Evolutionary conservation across 2,888 invertebrate species (phyloP), one percentile per base, ranked within the genome.

Genomic region (Melinaea marsaeus): DNA sequence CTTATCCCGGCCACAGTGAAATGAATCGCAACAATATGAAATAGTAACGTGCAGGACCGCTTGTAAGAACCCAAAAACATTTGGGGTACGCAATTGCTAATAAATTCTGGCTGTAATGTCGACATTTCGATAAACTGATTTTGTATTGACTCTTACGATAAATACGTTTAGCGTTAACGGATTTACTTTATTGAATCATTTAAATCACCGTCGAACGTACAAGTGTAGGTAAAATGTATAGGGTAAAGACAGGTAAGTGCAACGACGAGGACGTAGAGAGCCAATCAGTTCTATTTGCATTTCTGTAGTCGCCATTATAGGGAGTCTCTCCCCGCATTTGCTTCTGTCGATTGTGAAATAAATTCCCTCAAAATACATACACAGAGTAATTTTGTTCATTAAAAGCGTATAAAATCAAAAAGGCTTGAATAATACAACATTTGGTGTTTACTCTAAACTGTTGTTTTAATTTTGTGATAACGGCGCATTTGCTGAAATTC

Each of bases 201-300:
- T 66, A 61, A 69, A 65, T 65, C 64, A 67, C 60, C 62, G 57
- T 60, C 47, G 60, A 63, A 65, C 60, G 48, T 69, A 68, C 66
- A 68, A 69, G 63, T 63, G 68, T 65, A 67, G 63, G 63, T 69
- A 72, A 71, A 75, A 72, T 72, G 66, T 70, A 68, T 65, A 71
- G 66, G 63, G 71, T 68, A 71, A 71, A 71, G 69, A 73, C 77
- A 75, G 77, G 67, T 72, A 77, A 77, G 70, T 70, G 69, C 65
- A 67, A 68, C 62, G 59, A 65, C 64, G 68, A 66, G 67, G 57
- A 65, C 63, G 69, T 67, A 63, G 70, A 69, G 69, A 77, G 75
- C 79, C 80, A 84, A 85, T 84, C 82, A 83, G 78, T 76, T 77
- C 74, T 81, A 81, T 85, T 84, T 84, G 77, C 79, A 82, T 81